These are phyloP conservation scores for Itoplectis maculator DNA, from an alignment of 2,888 invertebrate species.

Conservation along the genomic window DNA sequence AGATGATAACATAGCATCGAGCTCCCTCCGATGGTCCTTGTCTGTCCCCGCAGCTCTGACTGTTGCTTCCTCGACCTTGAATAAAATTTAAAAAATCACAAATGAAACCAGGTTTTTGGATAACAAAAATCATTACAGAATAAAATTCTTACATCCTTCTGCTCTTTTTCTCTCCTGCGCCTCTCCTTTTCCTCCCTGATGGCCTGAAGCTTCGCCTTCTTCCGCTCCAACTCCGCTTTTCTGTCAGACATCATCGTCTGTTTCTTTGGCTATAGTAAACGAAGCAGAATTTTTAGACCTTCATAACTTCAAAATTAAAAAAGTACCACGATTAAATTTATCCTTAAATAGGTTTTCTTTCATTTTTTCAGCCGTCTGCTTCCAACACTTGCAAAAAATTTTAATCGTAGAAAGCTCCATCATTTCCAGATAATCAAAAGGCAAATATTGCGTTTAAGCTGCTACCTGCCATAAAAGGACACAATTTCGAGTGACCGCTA, in stretches of 20 bases:
- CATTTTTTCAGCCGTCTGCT: too few relatives aligned
- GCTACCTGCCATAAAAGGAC: background rate
- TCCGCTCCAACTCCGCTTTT: constrained; percentile 96
- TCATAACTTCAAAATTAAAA: background rate
- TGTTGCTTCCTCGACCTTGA: constrained; percentile 85
- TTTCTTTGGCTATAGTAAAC: constrained; percentile 9
- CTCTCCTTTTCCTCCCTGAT: constrained; percentile 95
- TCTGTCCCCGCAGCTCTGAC: constrained; percentile 84
- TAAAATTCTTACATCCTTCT: constrained; percentile 90
- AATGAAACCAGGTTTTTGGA: background rate
- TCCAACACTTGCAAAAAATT: too few relatives aligned
- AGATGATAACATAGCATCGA: constrained; percentile 95
- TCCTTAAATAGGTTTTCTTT: too few relatives aligned
- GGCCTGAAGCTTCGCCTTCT: constrained; percentile 96
- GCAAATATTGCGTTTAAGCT: background rate
- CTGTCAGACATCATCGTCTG: constrained; percentile 91
- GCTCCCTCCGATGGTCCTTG: constrained; percentile 87
- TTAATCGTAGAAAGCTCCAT: too few relatives aligned
- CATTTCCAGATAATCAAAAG: background rate
- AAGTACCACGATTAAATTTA: too few relatives aligned
- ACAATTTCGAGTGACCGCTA: background rate
- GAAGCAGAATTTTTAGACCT: background rate
- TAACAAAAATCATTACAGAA: background rate
- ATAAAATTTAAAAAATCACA: constrained; percentile 13
- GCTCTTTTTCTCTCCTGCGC: constrained; percentile 93